phyloP scores from a whole-genome alignment of 92 coral and sea anemone genomes.

The Parazoanthus darwini region DNA sequence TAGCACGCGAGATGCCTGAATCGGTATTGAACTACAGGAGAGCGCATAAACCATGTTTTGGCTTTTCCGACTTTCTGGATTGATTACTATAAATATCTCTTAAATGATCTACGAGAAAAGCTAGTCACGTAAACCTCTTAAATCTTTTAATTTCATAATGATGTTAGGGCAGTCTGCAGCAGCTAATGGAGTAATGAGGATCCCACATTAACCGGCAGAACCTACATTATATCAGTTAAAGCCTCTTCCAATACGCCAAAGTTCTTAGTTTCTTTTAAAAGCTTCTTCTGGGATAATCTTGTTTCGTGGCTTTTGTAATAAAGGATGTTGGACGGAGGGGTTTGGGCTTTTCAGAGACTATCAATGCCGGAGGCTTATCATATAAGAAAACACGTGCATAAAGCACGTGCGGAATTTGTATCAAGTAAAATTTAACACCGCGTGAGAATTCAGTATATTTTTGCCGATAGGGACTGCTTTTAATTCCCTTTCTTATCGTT shows the following conservation, averaged over 20 bases:
- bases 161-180: too few species aligned
- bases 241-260: background rate
- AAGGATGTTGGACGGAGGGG: too few species aligned
- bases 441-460: background rate
- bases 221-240: too few species aligned
- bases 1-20: too few species aligned
- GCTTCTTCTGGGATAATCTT: background rate
- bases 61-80: background rate
- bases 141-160: too few species aligned
- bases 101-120: background rate
- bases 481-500: background rate
- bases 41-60: background rate
- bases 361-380: background rate
- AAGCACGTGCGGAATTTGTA: background rate
- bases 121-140: background rate
- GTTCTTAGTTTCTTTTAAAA: background rate
- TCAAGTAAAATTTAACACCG: background rate
- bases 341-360: background rate
- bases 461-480: background rate
- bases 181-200: too few species aligned
- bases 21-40: too few species aligned
- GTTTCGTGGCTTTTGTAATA: background rate
- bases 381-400: background rate
- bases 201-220: too few species aligned
- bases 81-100: too few species aligned